phyloP scores from a whole-genome alignment of 2,797 vertebrate species.

The Chrysocyon brachyurus region DNA sequence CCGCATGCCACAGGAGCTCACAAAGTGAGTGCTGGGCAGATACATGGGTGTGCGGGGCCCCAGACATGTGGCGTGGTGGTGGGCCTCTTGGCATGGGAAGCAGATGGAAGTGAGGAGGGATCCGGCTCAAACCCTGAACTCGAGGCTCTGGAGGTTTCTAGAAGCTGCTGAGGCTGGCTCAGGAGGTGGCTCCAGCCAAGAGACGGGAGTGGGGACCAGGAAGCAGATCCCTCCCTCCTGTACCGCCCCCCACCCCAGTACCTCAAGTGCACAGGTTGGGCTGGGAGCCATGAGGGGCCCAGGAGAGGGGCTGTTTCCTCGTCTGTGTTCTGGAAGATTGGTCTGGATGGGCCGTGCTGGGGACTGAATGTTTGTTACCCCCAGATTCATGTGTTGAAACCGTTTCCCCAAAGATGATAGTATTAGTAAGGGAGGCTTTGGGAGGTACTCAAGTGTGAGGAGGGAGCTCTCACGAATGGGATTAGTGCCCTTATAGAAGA shows the following conservation, averaged over 20 bases:
- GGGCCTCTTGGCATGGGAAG: background rate
- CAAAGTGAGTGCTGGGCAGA: background rate
- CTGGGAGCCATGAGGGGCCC: background rate
- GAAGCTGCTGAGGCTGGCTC: background rate
- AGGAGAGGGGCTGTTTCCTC: background rate
- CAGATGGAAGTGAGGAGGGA: background rate
- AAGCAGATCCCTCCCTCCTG: background rate
- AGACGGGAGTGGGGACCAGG: background rate
- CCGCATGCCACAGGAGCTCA: background rate
- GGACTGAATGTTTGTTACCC: background rate
- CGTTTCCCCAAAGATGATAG: background rate
- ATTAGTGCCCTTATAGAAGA: background rate
- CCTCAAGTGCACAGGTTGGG: background rate
- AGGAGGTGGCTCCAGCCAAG: background rate
- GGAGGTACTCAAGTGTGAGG: background rate
- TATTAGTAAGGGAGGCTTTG: background rate
- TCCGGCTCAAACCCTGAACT: background rate
- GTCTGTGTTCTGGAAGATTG: background rate
- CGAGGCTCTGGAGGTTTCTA: background rate
- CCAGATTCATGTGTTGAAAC: background rate
- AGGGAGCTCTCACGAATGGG: background rate
- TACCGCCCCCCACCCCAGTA: fast-evolving
- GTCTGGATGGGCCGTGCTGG: fast-evolving
- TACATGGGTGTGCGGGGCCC: background rate
- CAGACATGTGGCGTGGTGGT: fast-evolving